Base-by-base conservation (phyloP, 2,797 vertebrate species). In the Ataeniobius toweri region DNA sequence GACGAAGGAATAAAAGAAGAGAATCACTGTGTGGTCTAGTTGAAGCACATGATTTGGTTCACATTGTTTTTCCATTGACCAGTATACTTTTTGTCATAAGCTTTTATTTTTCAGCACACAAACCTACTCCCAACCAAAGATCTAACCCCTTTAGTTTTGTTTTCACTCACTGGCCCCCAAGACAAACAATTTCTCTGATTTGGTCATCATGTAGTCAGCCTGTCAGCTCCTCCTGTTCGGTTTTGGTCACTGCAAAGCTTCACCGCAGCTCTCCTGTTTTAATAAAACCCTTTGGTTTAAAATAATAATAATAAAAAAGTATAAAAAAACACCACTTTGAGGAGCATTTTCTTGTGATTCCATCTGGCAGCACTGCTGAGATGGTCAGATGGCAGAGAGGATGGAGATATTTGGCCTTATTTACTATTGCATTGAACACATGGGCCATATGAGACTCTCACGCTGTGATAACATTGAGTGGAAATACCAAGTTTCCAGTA, bases 391-490 rank as follows among this genome's bases (percentile, higher is more conserved):
- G 94, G 96, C 95, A 73, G 71, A 73, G 51, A 0, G 93, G 95
- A 87, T n/a, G 95, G 95, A 97, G 96, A 96, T 97, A 97, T 99
- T 99, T 98, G 98, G 98, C 97, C 98, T 97, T 94, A 92, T 96
- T 95, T 96, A 95, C 97, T 97, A 97, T 98, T 98, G 97, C 97
- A 97, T 68, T 0, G 24, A 44, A 44, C 0, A 9, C 12, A 68
- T n/a, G 65, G 22, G 65, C 65, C 24, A 10, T 41, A 13, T 22
- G 61, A 39, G 61, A 59, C 14, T 65, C 63, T 24, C 22, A 65
- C 8, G 9, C 7, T 39, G 12, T 61, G 55, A n/a, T 58, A 5
- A 13, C 13, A 6, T 31, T 14, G 28, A 16, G 59, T 31, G 9
- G 24, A 24, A 41, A 22, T 44, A 41, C 39, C 24, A n/a, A 24